These are phyloP conservation scores for Ichneumoninae sp. DNA, from an alignment of 2,888 invertebrate genomes.

Conservation along the genomic window DNA sequence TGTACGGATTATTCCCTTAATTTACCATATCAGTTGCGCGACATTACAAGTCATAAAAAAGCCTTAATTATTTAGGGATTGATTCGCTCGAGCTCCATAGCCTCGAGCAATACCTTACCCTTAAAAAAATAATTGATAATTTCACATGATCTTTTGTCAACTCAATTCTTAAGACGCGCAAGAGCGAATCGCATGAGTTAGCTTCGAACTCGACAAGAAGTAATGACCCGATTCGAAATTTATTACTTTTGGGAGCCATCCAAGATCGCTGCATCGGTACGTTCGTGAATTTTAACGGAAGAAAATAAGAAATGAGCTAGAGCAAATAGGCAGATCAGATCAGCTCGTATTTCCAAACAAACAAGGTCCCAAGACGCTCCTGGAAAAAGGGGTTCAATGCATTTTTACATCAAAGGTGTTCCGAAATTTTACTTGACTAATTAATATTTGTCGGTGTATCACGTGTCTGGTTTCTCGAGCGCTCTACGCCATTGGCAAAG, in stretches of 20 bases:
- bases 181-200: conserved; percentile 22
- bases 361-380: neutral
- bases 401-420: neutral
- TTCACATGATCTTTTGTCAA: neutral
- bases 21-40: neutral
- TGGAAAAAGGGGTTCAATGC: neutral
- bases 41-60: neutral
- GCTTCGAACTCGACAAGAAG: conserved; percentile 72
- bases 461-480: neutral
- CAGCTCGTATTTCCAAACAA: neutral
- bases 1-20: neutral
- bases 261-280: conserved; percentile 74
- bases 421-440: neutral
- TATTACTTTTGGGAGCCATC: conserved; percentile 77
- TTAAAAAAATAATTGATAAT: too few species aligned
- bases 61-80: neutral
- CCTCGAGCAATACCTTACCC: neutral
- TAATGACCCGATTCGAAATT: conserved; percentile 80
- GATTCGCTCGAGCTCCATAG: neutral
- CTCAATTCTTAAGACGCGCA: neutral
- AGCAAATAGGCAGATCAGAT: neutral
- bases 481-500: conserved; percentile 57
- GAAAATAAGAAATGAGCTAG: conserved; percentile 47
- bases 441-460: neutral
- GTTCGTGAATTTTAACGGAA: conserved; percentile 68